These are phyloP conservation scores for Caradrina kadenii DNA, from an alignment of 2,888 invertebrate species.

Conservation along the genomic window DNA sequence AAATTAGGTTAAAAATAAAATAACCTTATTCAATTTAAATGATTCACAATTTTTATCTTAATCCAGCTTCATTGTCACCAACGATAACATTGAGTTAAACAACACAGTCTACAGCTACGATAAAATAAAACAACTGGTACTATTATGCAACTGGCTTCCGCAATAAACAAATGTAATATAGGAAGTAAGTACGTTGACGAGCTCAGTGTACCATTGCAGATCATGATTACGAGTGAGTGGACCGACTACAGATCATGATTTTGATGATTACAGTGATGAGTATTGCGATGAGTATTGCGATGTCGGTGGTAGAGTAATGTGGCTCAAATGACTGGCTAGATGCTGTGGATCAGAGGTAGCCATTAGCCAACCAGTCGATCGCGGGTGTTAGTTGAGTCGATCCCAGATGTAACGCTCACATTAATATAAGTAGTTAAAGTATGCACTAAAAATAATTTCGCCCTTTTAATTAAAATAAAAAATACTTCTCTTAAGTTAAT, in stretches of 20 bases:
- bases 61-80: slow-evolving; percentile 16
- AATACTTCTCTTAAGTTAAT: too few relatives aligned
- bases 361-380: too few relatives aligned
- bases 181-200: slow-evolving; percentile 46
- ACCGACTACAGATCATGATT: slow-evolving; percentile 3
- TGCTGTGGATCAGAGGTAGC: background rate
- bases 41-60: slow-evolving; percentile 9
- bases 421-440: too few relatives aligned
- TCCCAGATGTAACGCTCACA: too few relatives aligned
- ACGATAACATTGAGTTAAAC: slow-evolving; percentile 23
- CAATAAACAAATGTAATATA: slow-evolving; percentile 49
- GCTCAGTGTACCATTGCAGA: slow-evolving; percentile 39
- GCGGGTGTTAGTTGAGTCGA: too few relatives aligned
- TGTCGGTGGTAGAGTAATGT: background rate
- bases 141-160: slow-evolving; percentile 52
- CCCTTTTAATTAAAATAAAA: too few relatives aligned
- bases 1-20: background rate
- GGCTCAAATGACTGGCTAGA: background rate
- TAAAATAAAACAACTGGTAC: slow-evolving; percentile 25
- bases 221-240: slow-evolving; percentile 37
- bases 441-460: too few relatives aligned
- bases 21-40: background rate
- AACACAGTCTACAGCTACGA: slow-evolving; percentile 20
- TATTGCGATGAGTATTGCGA: slow-evolving; percentile 1
- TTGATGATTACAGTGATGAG: slow-evolving; percentile 13